Conservation (phyloP, 2,797 vertebrate species). For the Sardinella longiceps region DNA sequence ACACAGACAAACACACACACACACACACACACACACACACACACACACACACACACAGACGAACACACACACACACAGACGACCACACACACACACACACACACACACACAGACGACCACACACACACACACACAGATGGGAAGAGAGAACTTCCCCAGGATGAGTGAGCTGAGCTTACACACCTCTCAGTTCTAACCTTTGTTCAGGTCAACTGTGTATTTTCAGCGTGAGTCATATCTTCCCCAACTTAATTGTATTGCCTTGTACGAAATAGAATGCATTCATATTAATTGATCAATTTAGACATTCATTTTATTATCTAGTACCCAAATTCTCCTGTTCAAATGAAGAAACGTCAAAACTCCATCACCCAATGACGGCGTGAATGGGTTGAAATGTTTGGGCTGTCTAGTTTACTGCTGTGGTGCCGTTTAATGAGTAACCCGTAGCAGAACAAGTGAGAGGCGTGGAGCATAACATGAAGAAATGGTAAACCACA, state of each 20-base stretch:
- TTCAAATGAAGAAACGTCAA: neutral
- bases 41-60: no score
- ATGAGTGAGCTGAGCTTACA: no score
- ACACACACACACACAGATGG: no score
- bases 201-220: neutral
- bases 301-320: neutral
- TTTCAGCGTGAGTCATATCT: neutral
- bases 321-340: neutral
- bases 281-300: neutral
- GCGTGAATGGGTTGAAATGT: neutral
- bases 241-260: neutral
- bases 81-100: no score
- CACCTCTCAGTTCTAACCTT: neutral
- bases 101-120: no score
- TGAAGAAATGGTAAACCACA: constrained; percentile 48
- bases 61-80: no score
- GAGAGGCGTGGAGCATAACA: constrained; percentile 60
- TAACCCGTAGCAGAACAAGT: constrained; percentile 62
- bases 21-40: neutral
- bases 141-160: no score
- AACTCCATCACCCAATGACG: neutral
- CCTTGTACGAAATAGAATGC: neutral
- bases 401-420: constrained; percentile 59
- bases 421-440: constrained; percentile 69
- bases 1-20: neutral